A percentile compares a stretch with the other conserved stretches of the same genome.
Evolutionary conservation across 2,888 invertebrate genomes (phyloP).

Genomic region (Nomada hirtipes): DNA sequence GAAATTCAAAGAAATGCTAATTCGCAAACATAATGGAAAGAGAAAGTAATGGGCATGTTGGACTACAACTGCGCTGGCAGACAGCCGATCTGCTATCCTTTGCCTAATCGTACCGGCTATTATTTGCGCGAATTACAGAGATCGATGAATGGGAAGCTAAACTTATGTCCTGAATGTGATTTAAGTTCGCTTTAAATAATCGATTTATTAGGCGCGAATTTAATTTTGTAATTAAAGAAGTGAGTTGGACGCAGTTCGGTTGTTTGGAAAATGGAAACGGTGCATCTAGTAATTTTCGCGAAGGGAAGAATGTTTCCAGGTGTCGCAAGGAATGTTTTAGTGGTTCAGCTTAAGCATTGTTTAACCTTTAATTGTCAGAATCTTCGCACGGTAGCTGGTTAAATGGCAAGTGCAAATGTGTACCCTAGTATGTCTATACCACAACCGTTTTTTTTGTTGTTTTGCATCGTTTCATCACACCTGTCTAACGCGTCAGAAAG

Average conservation of each 20-base stretch:
- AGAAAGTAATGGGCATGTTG: constrained; percentile 25
- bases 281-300: not conserved
- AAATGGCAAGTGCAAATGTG: constrained; percentile 52
- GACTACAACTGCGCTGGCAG: not conserved
- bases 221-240: too few species aligned
- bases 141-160: not conserved
- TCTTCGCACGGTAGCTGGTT: constrained; percentile 34
- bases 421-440: not conserved
- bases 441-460: constrained; percentile 2
- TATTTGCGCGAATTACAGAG: not conserved
- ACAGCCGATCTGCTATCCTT: constrained; percentile 1
- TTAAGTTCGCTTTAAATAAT: not conserved
- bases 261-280: too few species aligned
- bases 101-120: constrained; percentile 4
- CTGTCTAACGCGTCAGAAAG: not conserved
- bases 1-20: constrained; percentile 34
- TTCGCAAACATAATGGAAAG: constrained; percentile 20
- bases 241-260: too few species aligned
- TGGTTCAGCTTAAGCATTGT: constrained; percentile 25
- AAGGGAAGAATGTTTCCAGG: not conserved
- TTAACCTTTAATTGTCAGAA: constrained; percentile 48
- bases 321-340: constrained; percentile 1
- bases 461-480: not conserved
- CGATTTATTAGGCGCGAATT: not conserved
- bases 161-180: not conserved